Evolutionary conservation across 2,113 vertebrate species (phyloP).

Genomic region (Leucopsar rothschildi): DNA sequence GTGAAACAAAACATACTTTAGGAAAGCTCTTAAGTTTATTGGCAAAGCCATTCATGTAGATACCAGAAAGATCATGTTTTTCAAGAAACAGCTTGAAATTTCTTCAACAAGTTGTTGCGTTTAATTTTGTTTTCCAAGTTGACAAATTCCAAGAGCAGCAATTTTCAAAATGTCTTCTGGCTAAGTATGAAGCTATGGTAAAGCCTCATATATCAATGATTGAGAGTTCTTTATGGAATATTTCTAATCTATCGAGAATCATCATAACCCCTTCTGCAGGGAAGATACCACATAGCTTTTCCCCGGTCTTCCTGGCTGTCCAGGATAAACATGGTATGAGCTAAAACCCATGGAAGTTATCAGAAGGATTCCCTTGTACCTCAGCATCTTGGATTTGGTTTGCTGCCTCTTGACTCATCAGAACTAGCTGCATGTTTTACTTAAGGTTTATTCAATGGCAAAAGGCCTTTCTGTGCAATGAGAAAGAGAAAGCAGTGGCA

Average conservation of each 20-base stretch:
- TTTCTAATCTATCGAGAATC: not conserved
- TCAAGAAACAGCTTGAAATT: not conserved
- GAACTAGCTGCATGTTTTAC: not conserved
- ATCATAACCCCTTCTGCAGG: not conserved
- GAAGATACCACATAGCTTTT: accelerated
- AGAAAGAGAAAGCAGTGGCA: not conserved
- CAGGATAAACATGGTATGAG: not conserved
- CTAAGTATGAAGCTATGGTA: not conserved
- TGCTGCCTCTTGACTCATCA: not conserved
- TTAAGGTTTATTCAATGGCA: not conserved
- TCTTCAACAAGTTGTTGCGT: not conserved
- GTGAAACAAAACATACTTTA: not conserved
- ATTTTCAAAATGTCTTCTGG: not conserved
- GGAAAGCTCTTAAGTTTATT: not conserved
- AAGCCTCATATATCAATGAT: not conserved
- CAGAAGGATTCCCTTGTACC: not conserved
- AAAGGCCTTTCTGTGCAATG: not conserved
- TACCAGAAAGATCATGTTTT: not conserved
- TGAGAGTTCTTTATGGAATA: not conserved
- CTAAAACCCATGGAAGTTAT: not conserved
- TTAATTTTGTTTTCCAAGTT: not conserved
- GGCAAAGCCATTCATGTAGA: not conserved
- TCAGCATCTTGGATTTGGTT: not conserved
- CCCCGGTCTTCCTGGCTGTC: not conserved
- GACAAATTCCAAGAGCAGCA: not conserved